These are phyloP conservation scores for Gymnobelideus leadbeateri DNA, from an alignment of 2,113 vertebrate genomes.

Conservation along the genomic window DNA sequence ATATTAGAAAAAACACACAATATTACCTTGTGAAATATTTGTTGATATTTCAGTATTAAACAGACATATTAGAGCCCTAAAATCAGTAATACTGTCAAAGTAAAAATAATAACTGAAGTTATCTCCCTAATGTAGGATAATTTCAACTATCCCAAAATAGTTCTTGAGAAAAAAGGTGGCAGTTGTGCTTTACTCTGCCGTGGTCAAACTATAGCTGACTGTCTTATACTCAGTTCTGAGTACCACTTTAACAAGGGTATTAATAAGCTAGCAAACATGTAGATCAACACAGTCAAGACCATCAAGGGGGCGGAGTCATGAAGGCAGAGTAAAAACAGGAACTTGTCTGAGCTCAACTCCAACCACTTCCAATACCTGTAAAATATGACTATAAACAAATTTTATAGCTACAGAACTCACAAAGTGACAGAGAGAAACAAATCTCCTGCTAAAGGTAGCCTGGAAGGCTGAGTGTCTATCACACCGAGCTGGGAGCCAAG, in stretches of 20 bases:
- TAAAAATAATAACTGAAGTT: constrained; percentile 33
- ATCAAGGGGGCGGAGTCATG: no score
- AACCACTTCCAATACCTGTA: no score
- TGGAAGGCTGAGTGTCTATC: no score
- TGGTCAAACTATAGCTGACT: not conserved
- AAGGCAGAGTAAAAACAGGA: no score
- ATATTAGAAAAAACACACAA: constrained; percentile 49
- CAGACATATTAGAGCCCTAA: constrained; percentile 22
- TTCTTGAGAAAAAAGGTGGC: not conserved
- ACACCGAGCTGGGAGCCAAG: no score
- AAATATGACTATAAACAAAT: no score
- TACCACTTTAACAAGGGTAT: not conserved
- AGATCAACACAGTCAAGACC: not conserved
- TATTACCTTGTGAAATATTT: constrained; percentile 37
- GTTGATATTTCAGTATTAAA: constrained; percentile 1
- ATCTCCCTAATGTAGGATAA: constrained; percentile 54
- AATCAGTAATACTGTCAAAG: constrained; percentile 20
- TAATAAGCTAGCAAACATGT: not conserved
- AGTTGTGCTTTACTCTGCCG: not conserved
- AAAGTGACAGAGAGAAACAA: no score
- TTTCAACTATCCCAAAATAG: constrained; percentile 62
- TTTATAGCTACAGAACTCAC: no score
- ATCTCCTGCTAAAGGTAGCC: no score
- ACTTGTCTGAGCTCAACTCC: no score
- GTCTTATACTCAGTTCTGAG: not conserved